A percentile compares a stretch with the other conserved stretches of the same genome.
These are phyloP conservation scores for Hirudo medicinalis DNA, from an alignment of 1,140 invertebrate species.

Conservation along the genomic window DNA sequence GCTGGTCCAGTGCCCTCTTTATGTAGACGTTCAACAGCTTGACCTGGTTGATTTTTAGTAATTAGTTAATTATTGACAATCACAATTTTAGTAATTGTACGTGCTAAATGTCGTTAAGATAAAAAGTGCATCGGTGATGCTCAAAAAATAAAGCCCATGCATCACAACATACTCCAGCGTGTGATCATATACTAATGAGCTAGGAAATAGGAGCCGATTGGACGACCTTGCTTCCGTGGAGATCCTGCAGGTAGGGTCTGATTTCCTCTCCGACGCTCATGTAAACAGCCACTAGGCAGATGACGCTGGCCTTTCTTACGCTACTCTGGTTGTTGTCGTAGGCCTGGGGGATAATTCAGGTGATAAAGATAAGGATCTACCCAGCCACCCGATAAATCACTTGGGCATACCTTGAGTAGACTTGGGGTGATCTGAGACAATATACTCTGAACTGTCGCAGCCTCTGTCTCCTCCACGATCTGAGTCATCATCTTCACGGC, in stretches of 20 bases:
- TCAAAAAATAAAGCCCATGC: too few species aligned
- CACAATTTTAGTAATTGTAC: too few species aligned
- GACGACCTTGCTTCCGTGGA: conserved; percentile 60
- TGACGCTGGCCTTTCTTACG: conserved; percentile 15
- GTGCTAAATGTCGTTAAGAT: too few species aligned
- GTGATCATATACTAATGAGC: too few species aligned
- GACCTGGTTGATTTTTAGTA: conserved; percentile 34
- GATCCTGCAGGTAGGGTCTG: conserved; percentile 54
- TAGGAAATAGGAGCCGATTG: too few species aligned
- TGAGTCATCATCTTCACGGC: conserved; percentile 84
- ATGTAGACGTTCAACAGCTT: conserved; percentile 63
- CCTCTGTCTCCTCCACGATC: conserved; percentile 38
- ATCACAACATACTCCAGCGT: too few species aligned
- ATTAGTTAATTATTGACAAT: too few species aligned
- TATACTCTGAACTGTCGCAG: conserved; percentile 5
- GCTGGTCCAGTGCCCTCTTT: conserved; percentile 45
- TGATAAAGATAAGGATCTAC: too few species aligned
- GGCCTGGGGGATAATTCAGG: conserved; percentile 4
- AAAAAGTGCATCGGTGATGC: too few species aligned
- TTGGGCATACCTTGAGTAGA: conserved; percentile 50
- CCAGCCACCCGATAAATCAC: neutral
- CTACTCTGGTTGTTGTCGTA: conserved; percentile 20
- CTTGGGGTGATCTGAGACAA: conserved; percentile 71
- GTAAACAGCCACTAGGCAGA: conserved; percentile 19
- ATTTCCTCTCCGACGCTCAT: conserved; percentile 36